Conservation (phyloP, 2,888 invertebrate species). For the Ophion obscuratus region DNA sequence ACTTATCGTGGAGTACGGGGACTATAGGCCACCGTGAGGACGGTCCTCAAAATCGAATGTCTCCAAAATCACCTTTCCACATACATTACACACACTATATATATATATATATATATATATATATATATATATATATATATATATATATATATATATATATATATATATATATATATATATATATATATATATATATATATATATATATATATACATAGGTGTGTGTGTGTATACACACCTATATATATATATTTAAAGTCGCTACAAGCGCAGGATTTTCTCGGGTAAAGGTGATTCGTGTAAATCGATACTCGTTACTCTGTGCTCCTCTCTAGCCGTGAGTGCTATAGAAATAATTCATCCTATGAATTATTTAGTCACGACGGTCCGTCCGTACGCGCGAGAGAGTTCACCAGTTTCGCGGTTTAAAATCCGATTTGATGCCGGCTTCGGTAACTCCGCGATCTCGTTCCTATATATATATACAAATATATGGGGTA, state of each 20-base stretch:
- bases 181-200: neutral
- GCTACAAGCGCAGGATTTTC: conserved; percentile 46
- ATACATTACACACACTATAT: neutral
- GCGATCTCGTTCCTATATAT: conserved; percentile 9
- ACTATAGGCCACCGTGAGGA: neutral
- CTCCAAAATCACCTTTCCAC: too few species aligned
- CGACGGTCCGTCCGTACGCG: conserved; percentile 65
- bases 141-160: neutral
- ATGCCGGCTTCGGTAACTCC: conserved; percentile 61
- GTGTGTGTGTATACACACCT: too few species aligned
- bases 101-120: neutral
- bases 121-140: neutral
- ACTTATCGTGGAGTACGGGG: neutral
- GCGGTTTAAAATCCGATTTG: conserved; percentile 77
- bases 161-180: neutral
- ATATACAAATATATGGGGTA: too few species aligned
- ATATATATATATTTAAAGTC: neutral
- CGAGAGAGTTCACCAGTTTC: conserved; percentile 54
- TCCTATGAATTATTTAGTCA: conserved; percentile 80
- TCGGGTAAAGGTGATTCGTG: conserved; percentile 69
- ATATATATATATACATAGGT: neutral
- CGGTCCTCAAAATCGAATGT: too few species aligned
- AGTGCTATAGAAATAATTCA: conserved; percentile 79
- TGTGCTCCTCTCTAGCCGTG: conserved; percentile 46
- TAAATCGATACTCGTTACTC: conserved; percentile 76